Conservation (phyloP, 2,888 invertebrate genomes). For the Pherbina coryleti region DNA sequence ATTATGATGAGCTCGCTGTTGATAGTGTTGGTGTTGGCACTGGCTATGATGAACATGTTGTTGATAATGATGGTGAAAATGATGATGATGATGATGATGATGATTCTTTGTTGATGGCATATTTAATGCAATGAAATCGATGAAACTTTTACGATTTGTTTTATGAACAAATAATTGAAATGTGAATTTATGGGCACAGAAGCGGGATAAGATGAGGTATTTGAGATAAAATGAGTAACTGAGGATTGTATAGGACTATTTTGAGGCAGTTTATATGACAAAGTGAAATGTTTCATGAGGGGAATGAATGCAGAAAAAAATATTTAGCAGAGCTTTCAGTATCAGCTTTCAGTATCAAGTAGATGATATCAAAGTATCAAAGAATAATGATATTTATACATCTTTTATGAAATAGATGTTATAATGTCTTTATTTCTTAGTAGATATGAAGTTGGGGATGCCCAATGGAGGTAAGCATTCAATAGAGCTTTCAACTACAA, state of each 20-base stretch:
- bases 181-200: neutral
- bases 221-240: neutral
- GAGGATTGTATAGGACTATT: neutral
- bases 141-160: conserved; percentile 40
- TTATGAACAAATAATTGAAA: conserved; percentile 28
- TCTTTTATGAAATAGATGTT: too few species aligned
- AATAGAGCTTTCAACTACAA: too few species aligned
- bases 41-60: neutral
- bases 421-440: too few species aligned
- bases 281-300: too few species aligned
- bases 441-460: too few species aligned
- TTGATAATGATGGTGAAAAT: conserved; percentile 32
- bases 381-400: too few species aligned
- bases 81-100: conserved; percentile 27
- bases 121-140: conserved; percentile 40
- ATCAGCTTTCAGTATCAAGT: too few species aligned
- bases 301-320: too few species aligned
- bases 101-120: conserved; percentile 19
- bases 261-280: too few species aligned
- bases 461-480: too few species aligned
- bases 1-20: conserved; percentile 43
- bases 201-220: neutral
- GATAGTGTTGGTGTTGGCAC: conserved; percentile 37
- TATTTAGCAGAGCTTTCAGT: too few species aligned
- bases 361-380: too few species aligned